Evolutionary conservation across 1,140 invertebrate species (phyloP), one percentile per base, ranked within the genome.

Genomic region (Drosophila asahinai): DNA sequence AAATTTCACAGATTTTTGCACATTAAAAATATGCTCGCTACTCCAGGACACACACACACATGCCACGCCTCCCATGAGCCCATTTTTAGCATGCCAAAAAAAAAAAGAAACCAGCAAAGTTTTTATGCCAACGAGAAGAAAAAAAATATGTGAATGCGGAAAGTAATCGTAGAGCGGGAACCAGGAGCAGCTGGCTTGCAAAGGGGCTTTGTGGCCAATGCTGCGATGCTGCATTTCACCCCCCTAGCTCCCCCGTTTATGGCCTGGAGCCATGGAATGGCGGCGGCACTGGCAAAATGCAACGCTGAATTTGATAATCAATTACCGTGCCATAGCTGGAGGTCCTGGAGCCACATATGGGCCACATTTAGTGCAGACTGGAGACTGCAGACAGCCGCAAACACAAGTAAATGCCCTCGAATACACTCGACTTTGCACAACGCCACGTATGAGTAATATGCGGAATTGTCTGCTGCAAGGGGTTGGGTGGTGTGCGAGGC

Each of bases 281-380:
- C 66, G 66, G 58, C 36, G 75, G 58, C 48, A 51, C 49, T 66
- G 42, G 75, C 77, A 71, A 77, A 84, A 84, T 82, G 83, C 83
- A 82, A 72, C 81, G 84, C 81, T 79, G 81, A 89, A 84, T 89
- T 89, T 89, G 84, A 81, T 89, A 89, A 89, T 89, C 84, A 89
- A 89, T 89, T 89, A 89, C 86, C 66, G 63, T 84, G 81, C 64
- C 52, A 55, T 52, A 55, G 79, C 58, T 42, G 55, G 36, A 54
- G 49, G 42, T 49, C n/a, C 40, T 68, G 40, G 36, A 61, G 58
- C 55, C 63, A 73, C 84, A 80, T 78, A 81, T 81, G 84, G 59
- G 49, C 63, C 78, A 78, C 77, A 89, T 86, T 84, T 79, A 82
- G 67, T 77, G 68, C 64, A 65, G 77, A 74, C 71, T 63, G 72